Evolutionary conservation across 2,888 invertebrate genomes (phyloP).

Genomic region (Syritta pipiens): DNA sequence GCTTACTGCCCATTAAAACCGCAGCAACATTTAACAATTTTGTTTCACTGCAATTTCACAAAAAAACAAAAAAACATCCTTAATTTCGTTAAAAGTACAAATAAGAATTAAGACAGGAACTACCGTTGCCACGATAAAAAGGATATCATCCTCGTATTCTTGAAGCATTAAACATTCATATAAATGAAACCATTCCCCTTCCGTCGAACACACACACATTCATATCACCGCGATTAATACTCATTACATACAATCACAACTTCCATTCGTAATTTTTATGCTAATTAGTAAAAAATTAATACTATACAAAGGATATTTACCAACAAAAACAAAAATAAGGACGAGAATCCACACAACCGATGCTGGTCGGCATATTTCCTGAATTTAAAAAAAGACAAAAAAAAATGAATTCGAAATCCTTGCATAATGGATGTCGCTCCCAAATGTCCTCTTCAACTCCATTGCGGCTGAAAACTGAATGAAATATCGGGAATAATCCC

Average conservation of each 20-base stretch:
- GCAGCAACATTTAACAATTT: slow-evolving; percentile 9
- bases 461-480: slow-evolving; percentile 18
- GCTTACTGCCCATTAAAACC: slow-evolving; percentile 50
- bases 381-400: slow-evolving; percentile 13
- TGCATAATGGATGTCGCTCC: slow-evolving; percentile 23
- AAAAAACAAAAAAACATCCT: too few relatives aligned
- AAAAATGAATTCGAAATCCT: background rate
- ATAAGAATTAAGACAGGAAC: slow-evolving; percentile 1
- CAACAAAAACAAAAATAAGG: background rate
- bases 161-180: slow-evolving; percentile 14
- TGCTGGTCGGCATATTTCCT: slow-evolving; percentile 13
- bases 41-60: slow-evolving; percentile 21
- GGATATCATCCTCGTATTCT: slow-evolving; percentile 3
- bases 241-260: slow-evolving; percentile 38
- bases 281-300: slow-evolving; percentile 49
- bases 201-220: background rate
- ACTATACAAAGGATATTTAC: slow-evolving; percentile 5
- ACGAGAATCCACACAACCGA: background rate
- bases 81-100: slow-evolving; percentile 18
- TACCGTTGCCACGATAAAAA: background rate
- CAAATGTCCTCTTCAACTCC: slow-evolving; percentile 44
- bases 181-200: slow-evolving; percentile 5
- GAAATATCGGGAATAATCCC: slow-evolving; percentile 42
- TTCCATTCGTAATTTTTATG: slow-evolving; percentile 48
- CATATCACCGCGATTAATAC: slow-evolving; percentile 11